Percentiles rank a stretch among this genome's conserved stretches.
These are phyloP conservation scores for Sphecodes monilicornis DNA, from an alignment of 2,888 invertebrate genomes.

Conservation along the genomic window DNA sequence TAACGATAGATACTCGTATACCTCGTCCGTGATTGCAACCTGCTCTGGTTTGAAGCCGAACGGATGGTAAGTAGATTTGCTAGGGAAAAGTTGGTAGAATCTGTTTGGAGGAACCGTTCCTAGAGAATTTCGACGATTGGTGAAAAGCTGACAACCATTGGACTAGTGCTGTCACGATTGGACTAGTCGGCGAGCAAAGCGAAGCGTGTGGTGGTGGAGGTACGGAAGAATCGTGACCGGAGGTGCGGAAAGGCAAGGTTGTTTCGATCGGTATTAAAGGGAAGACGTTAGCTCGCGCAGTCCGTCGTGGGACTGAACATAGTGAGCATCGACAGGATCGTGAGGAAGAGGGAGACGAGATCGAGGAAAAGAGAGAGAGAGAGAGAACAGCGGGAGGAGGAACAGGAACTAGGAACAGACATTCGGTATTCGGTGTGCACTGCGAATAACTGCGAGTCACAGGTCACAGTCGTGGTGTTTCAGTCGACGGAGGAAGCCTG, in stretches of 20 bases:
- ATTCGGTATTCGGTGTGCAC: background rate
- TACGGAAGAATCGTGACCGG: background rate
- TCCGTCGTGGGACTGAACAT: slow-evolving; percentile 15
- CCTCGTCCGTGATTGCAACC: background rate
- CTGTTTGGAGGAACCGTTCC: background rate
- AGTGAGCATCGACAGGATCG: slow-evolving; percentile 13
- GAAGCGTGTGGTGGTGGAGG: background rate
- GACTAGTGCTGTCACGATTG: background rate
- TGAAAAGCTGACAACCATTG: background rate
- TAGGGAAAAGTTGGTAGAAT: slow-evolving; percentile 25
- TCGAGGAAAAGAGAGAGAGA: background rate
- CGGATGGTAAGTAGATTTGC: slow-evolving; percentile 22
- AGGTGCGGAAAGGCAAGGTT: slow-evolving; percentile 19
- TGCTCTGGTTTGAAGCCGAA: background rate
- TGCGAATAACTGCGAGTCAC: too few relatives aligned
- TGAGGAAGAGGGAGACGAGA: background rate
- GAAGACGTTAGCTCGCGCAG: slow-evolving; percentile 22
- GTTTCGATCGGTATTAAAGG: slow-evolving; percentile 49
- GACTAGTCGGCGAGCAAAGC: background rate
- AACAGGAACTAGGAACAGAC: background rate
- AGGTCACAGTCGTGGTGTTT: background rate
- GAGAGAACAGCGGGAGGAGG: background rate
- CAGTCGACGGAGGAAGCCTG: background rate
- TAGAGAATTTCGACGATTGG: slow-evolving; percentile 20
- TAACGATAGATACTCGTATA: background rate